Evolutionary conservation across 2,113 vertebrate genomes (phyloP).

Genomic region (Narcine bancroftii): DNA sequence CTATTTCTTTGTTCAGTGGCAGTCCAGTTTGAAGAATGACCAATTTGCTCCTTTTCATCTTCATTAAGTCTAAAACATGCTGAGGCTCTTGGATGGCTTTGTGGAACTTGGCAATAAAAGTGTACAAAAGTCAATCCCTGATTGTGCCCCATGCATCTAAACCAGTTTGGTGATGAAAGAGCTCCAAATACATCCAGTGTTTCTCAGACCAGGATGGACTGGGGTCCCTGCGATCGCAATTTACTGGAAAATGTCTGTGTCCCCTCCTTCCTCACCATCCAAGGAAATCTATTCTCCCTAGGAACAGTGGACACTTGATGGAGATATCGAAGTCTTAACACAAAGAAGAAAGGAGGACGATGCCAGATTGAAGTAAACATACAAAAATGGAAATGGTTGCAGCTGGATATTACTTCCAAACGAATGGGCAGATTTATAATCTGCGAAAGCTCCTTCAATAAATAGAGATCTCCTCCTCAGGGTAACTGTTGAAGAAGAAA

Average conservation of each 20-base stretch:
- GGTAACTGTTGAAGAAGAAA: not conserved
- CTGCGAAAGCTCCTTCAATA: not conserved
- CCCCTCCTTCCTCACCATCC: not conserved
- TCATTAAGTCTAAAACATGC: no score
- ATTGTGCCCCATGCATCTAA: no score
- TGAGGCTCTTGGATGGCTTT: no score
- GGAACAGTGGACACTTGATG: not conserved
- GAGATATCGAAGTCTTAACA: not conserved
- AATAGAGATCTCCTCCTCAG: not conserved
- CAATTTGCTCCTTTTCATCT: no score
- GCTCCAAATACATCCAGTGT: no score
- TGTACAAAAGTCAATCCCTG: no score
- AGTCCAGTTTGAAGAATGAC: no score
- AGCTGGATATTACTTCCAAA: not conserved
- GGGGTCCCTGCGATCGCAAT: not conserved
- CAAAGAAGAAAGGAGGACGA: no score
- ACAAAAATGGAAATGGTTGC: not conserved
- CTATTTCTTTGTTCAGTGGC: no score
- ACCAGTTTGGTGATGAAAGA: no score
- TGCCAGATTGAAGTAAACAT: not conserved
- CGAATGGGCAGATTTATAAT: not conserved
- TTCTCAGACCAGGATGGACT: not conserved
- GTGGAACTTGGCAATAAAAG: no score
- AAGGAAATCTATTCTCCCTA: not conserved
- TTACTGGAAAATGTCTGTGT: no score